Evolutionary conservation across 2,888 invertebrate genomes (phyloP), one percentile per base, ranked within the genome.

Genomic region (Chrysina gloriosa): DNA sequence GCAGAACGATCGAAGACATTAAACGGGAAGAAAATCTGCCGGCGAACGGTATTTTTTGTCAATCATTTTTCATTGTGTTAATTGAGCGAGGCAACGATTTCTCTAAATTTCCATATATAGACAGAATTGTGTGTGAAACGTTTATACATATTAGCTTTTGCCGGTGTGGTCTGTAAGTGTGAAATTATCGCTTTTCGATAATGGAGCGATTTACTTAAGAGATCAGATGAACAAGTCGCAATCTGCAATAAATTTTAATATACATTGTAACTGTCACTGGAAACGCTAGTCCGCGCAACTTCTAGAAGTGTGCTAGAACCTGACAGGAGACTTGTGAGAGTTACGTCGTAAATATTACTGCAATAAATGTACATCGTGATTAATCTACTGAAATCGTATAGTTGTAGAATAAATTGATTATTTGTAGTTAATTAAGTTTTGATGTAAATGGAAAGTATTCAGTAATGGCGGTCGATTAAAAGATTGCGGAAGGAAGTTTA

Each of bases 61-160:
- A 19, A 56, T 36, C 56, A 56, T 56, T 56, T 56, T 56, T 56
- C 54, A 56, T 56, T 36, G 56, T 54, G 54, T 23, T 56, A 56
- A 56, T 56, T 56, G 56, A n/a, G n/a, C 36, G 36, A 56, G 19
- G 36, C 23, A 19, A 36, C 56, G 56, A 56, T 56, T 56, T 56
- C 56, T 56, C 56, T 56, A 56, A 56, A 56, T 56, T 34, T 56
- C 56, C 56, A 23, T 56, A 56, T 56, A 36, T n/a, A 56, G 56
- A n/a, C 9, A 36, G 36, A 36, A 36, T 56, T 36, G 56, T 21
- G 56, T 34, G 34, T 54, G 34, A n/a, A 54, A 34, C 34, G 19
- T 54, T 23, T 23, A 25, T 48, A 48, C 23, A 36, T 36, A 7
- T 36, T 9, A n/a, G 11, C 9, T 4, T 39, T n/a, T 39, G 39